Base-by-base conservation (phyloP, 2,888 invertebrate species). In the Eilema sororculum region DNA sequence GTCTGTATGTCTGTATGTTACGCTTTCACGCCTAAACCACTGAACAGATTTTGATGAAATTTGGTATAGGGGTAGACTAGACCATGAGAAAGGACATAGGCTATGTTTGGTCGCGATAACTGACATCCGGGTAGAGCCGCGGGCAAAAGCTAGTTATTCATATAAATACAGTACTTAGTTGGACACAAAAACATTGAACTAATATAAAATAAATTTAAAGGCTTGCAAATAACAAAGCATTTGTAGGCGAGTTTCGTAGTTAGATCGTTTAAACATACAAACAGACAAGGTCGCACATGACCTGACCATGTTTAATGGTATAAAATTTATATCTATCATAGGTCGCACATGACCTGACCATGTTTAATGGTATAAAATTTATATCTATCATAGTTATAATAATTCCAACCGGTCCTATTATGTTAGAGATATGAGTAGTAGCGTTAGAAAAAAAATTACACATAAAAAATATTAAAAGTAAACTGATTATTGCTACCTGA, bases 281-380 rank as follows among this genome's bases (percentile, higher is more conserved):
- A 83, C 82, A 75, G 71, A 78, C 91, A 91, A 92, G 91, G 92
- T 89, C 90, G 87, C 85, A 67, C 60, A 68, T 72, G 58, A 65
- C 61, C 61, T 59, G 65, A 57, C 74, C 71, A 68, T 89, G 87
- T 84, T 84, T 80, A 75, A 78, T 87, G 80, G 85, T 86, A 89
- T 88, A 85, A 87, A 88, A 87, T 89, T 87, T 89, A 90, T 89
- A 90, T 90, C 87, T 88, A 90, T 88, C 82, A 83, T 88, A 86
- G 81, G n/a, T n/a, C n/a, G n/a, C n/a, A n/a, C 60, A 68, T 72
- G 58, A 65, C 61, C 61, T 59, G 65, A 57, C 74, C 71, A 68
- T 89, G 87, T 84, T 84, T 80, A 75, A 78, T 87, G 80, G 85
- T 86, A 89, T 88, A 85, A 87, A 88, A 87, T 89, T 87, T 89